A percentile compares a stretch with the other conserved stretches of the same genome.
These are phyloP conservation scores for Phacellophora camtschatica DNA, from an alignment of 30 jellyfish, hydroid and myxozoan species.

Conservation along the genomic window DNA sequence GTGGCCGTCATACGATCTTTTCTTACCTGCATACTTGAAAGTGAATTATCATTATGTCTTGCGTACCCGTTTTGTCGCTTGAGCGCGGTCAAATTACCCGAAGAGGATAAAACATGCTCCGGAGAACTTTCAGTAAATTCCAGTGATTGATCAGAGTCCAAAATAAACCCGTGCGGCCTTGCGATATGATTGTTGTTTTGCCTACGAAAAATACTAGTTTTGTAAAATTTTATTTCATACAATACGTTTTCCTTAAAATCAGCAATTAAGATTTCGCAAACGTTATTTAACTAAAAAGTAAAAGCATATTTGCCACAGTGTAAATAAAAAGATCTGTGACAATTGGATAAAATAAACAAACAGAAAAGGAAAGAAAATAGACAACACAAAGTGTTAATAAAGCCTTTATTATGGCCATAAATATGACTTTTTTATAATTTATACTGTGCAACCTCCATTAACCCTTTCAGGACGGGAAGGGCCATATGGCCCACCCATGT, in stretches of 20 bases:
- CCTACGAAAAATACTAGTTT: background rate
- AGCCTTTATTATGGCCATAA: no score
- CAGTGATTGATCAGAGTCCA: slow-evolving; percentile 58
- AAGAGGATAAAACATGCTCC: slow-evolving; percentile 15
- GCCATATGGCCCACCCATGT: no score
- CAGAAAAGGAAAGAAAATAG: no score
- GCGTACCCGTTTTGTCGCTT: background rate
- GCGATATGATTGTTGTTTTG: slow-evolving; percentile 7
- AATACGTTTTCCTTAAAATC: background rate
- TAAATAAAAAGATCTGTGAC: no score
- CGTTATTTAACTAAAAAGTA: background rate
- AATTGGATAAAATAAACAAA: no score
- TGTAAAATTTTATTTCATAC: no score
- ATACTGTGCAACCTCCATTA: no score
- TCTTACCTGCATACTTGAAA: no score
- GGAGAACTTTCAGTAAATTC: slow-evolving; percentile 56
- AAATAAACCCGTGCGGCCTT: slow-evolving; percentile 49
- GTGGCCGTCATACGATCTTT: background rate
- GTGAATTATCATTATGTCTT: background rate
- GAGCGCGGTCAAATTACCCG: background rate
- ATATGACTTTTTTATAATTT: no score
- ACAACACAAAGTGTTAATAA: no score
- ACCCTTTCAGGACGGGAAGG: no score
- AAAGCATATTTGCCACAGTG: no score
- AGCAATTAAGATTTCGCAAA: background rate